These are phyloP conservation scores for Phoebastria nigripes DNA, from an alignment of 2,797 vertebrate species.

Conservation along the genomic window DNA sequence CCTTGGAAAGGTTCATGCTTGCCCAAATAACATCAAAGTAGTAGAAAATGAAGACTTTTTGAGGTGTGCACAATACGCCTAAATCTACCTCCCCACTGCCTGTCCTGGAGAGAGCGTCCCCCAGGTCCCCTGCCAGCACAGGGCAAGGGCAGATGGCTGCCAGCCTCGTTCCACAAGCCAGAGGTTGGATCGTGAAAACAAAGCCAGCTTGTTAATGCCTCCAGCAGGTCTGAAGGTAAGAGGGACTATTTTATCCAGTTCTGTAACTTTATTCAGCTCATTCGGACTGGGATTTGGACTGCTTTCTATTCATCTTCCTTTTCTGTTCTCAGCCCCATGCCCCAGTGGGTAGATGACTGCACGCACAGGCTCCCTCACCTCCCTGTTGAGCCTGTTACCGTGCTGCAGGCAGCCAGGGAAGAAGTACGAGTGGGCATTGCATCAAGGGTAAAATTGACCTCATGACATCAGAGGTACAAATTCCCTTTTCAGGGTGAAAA, in stretches of 20 bases:
- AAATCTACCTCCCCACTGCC: neutral
- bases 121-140: neutral
- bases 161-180: neutral
- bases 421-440: neutral
- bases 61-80: neutral
- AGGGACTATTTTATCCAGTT: neutral
- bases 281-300: neutral
- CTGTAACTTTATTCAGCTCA: neutral
- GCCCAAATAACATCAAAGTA: neutral
- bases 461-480: neutral
- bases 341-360: neutral
- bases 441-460: neutral
- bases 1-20: neutral
- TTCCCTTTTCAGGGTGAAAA: conserved; percentile 29
- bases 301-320: neutral
- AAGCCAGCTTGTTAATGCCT: conserved; percentile 15
- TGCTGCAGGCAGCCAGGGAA: neutral
- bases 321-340: neutral
- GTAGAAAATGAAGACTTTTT: neutral
- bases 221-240: neutral
- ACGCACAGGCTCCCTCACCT: neutral
- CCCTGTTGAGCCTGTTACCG: neutral
- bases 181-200: neutral
- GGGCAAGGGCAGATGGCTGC: neutral
- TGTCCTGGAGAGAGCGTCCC: neutral